Evolutionary conservation across 92 coral and sea anemone species (phyloP).

Genomic region (Heliopora coerulea): DNA sequence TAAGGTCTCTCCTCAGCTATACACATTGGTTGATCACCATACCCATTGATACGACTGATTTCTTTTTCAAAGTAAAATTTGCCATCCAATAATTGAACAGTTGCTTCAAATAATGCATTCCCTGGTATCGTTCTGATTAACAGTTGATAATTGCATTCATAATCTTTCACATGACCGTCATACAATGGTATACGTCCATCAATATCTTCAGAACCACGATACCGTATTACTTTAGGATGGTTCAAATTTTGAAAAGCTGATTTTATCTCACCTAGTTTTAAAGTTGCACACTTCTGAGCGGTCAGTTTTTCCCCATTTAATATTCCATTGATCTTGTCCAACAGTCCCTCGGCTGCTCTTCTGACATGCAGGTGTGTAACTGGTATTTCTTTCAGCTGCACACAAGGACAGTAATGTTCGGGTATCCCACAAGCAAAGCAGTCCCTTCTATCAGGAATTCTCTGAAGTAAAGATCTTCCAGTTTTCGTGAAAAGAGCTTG

Average conservation of each 20-base stretch:
- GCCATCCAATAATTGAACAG: slow-evolving; percentile 56
- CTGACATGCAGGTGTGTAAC: slow-evolving; percentile 56
- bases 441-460: slow-evolving; percentile 64
- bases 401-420: slow-evolving; percentile 94
- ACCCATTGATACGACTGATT: slow-evolving; percentile 77
- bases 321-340: slow-evolving; percentile 64
- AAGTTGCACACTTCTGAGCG: slow-evolving; percentile 57
- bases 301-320: slow-evolving; percentile 56
- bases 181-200: slow-evolving; percentile 86
- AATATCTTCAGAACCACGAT: slow-evolving; percentile 69
- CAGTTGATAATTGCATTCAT: slow-evolving; percentile 76
- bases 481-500: slow-evolving; percentile 41
- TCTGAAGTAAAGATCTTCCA: slow-evolving; percentile 66
- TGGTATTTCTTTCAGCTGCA: slow-evolving; percentile 62
- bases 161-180: slow-evolving; percentile 31
- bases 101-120: slow-evolving; percentile 74
- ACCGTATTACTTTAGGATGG: slow-evolving; percentile 63
- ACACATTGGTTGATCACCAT: slow-evolving; percentile 86
- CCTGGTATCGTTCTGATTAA: slow-evolving; percentile 76
- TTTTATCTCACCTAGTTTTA: slow-evolving; percentile 55
- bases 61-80: slow-evolving; percentile 61
- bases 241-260: slow-evolving; percentile 76
- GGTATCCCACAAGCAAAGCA: slow-evolving; percentile 77
- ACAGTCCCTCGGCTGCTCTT: slow-evolving; percentile 60
- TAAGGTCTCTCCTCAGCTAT: slow-evolving; percentile 71